A percentile compares a stretch with the other conserved stretches of the same genome.
These are phyloP conservation scores for Dysidea cf. avara DNA, from an alignment of 37 sponge, comb jelly and placozoan genomes.

Conservation along the genomic window DNA sequence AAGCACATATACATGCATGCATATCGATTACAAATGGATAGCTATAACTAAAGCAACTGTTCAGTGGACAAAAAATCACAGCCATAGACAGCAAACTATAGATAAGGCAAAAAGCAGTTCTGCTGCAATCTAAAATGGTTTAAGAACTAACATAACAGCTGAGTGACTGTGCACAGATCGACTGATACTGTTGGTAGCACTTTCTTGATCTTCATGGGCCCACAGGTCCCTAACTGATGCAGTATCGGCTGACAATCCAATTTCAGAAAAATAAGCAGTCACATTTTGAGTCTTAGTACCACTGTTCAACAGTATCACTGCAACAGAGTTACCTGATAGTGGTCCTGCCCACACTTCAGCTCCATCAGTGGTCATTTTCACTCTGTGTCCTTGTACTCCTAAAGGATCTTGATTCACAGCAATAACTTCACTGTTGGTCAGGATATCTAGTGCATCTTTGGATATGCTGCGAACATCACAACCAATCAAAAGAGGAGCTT, in stretches of 20 bases:
- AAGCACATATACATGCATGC: too few relatives aligned
- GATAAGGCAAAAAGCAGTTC: too few relatives aligned
- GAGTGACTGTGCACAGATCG: too few relatives aligned
- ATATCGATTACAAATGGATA: too few relatives aligned
- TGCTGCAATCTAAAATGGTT: too few relatives aligned
- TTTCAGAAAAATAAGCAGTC: constrained; percentile 39
- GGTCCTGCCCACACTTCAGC: constrained; percentile 79
- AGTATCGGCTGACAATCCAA: constrained; percentile 24
- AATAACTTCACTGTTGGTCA: constrained; percentile 85
- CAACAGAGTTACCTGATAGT: constrained; percentile 30
- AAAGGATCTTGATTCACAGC: constrained; percentile 79
- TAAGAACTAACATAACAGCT: too few relatives aligned
- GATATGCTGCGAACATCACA: constrained; percentile 62
- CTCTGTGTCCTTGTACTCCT: constrained; percentile 69
- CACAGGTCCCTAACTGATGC: too few relatives aligned
- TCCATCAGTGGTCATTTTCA: constrained; percentile 3
- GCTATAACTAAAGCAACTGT: too few relatives aligned
- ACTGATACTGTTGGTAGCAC: too few relatives aligned
- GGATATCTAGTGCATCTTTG: constrained; percentile 63
- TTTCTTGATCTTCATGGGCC: too few relatives aligned
- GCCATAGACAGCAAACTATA: too few relatives aligned
- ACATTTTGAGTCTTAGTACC: constrained; percentile 17
- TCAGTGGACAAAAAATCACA: too few relatives aligned
- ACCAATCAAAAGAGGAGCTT: constrained; percentile 85
- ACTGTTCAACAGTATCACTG: constrained; percentile 66